Percentiles rank a stretch among this genome's conserved stretches.
Conservation (phyloP, 2,113 vertebrate genomes). For the Oryzias melastigma region DNA sequence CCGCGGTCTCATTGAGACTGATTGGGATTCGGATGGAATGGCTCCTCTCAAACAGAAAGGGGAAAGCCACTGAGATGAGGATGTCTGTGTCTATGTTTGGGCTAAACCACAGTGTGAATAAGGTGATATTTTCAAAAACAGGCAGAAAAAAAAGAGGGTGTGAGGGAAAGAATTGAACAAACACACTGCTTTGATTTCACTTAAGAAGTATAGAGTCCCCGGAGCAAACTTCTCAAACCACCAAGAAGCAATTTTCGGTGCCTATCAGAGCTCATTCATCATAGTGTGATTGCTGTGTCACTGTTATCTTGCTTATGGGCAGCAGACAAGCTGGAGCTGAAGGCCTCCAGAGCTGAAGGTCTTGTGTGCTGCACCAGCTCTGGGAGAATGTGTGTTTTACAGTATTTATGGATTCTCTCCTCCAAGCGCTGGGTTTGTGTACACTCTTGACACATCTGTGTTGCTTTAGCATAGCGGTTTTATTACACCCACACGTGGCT, state of each 20-base stretch:
- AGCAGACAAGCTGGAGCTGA: conserved; percentile 38
- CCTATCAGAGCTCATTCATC: conserved; percentile 75
- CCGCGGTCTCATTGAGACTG: conserved; percentile 51
- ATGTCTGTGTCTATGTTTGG: background rate
- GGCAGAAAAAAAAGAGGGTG: conserved; percentile 37
- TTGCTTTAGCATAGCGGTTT: conserved; percentile 29
- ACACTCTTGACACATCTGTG: conserved; percentile 8
- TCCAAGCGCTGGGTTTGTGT: background rate
- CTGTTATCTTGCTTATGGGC: conserved; percentile 62
- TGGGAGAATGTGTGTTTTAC: conserved; percentile 9
- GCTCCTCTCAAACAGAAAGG: conserved; percentile 48
- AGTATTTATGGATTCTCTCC: conserved; percentile 22
- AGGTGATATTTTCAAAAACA: conserved; percentile 48
- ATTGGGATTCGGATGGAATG: conserved; percentile 51
- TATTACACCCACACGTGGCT: conserved; percentile 28
- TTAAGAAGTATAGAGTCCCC: conserved; percentile 68
- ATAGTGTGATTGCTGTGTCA: conserved; percentile 67
- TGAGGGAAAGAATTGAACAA: conserved; percentile 55
- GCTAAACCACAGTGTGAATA: conserved; percentile 43
- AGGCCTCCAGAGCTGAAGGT: conserved; percentile 46
- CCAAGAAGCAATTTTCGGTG: conserved; percentile 72
- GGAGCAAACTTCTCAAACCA: conserved; percentile 66
- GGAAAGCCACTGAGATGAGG: background rate
- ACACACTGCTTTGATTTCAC: conserved; percentile 61
- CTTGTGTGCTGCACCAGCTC: conserved; percentile 42